These are phyloP conservation scores for Plebejus anna DNA, from an alignment of 2,888 invertebrate species.

Conservation along the genomic window DNA sequence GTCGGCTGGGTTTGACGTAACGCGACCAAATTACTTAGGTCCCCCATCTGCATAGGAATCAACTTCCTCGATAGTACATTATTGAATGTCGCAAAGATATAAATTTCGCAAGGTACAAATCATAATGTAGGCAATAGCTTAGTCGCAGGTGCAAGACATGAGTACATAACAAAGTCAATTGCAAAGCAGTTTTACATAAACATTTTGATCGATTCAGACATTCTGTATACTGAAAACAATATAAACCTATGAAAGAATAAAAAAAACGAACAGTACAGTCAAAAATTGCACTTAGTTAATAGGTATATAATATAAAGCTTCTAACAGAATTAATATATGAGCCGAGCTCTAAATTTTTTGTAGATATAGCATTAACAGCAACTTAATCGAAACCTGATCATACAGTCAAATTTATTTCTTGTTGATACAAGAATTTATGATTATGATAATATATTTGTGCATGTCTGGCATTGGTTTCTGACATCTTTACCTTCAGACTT, in stretches of 20 bases:
- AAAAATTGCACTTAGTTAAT: background rate
- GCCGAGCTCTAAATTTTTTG: no score
- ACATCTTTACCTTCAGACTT: slow-evolving; percentile 1
- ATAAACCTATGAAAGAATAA: background rate
- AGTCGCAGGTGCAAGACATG: background rate
- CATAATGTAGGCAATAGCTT: background rate
- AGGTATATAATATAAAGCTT: background rate
- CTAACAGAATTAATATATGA: background rate
- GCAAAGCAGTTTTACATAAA: background rate
- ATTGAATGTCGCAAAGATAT: background rate
- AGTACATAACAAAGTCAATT: background rate
- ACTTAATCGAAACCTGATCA: background rate
- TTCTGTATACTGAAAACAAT: background rate
- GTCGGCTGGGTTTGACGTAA: no score
- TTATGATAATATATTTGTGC: background rate
- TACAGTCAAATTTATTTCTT: background rate
- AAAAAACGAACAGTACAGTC: background rate
- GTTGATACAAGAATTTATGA: background rate
- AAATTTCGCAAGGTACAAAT: background rate
- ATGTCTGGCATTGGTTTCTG: background rate
- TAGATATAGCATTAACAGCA: background rate
- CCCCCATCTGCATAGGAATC: no score
- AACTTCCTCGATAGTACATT: no score
- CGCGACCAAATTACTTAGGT: no score
- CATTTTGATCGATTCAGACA: background rate